These are phyloP conservation scores for Muscicapa comitata DNA, from an alignment of 2,797 vertebrate genomes.

Conservation along the genomic window DNA sequence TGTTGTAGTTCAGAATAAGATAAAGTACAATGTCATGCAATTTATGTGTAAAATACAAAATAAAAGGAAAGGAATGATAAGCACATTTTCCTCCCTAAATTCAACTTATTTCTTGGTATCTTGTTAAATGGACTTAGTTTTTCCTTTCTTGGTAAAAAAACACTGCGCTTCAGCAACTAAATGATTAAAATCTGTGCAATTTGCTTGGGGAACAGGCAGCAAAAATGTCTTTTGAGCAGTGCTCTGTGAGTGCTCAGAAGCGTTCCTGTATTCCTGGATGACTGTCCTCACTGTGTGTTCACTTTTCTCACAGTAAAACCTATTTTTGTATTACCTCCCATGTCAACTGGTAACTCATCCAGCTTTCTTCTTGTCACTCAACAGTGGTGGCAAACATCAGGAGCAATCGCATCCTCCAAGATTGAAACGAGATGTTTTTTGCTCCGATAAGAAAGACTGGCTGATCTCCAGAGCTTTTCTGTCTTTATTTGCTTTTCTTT, in stretches of 20 bases:
- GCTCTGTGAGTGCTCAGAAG: not conserved
- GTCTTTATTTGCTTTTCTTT: not conserved
- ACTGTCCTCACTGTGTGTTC: not conserved
- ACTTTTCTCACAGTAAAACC: not conserved
- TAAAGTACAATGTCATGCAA: not conserved
- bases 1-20: not conserved
- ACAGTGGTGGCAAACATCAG: not conserved
- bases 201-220: not conserved
- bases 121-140: not conserved
- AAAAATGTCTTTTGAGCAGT: not conserved
- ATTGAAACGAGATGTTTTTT: not conserved
- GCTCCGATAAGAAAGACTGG: not conserved
- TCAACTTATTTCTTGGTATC: not conserved
- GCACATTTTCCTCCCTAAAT: not conserved
- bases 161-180: not conserved
- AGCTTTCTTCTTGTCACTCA: not conserved
- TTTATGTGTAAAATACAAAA: not conserved
- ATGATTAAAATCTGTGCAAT: not conserved
- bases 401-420: not conserved
- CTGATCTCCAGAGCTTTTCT: not conserved
- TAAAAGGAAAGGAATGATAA: not conserved
- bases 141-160: not conserved
- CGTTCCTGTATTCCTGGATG: not conserved
- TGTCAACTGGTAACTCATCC: not conserved
- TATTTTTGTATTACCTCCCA: not conserved